Percentiles rank a stretch among this genome's conserved stretches.
phyloP scores from a whole-genome alignment of 2,888 invertebrate genomes.

The Polydrusus tereticollis region DNA sequence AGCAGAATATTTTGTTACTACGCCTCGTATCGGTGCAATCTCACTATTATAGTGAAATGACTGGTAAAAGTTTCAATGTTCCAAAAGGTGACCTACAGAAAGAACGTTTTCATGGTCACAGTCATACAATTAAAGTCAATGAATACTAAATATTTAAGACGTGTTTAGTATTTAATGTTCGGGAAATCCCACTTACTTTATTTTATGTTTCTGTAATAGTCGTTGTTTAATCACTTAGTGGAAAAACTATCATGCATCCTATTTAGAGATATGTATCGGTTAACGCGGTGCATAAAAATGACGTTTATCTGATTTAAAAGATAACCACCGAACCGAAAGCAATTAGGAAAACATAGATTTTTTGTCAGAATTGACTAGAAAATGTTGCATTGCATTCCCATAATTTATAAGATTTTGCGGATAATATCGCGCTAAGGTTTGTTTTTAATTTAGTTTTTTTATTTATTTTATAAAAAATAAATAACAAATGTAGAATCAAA shows the following conservation, averaged over 20 bases:
- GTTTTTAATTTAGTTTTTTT: too few species aligned
- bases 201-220: conserved; percentile 8
- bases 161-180: conserved; percentile 19
- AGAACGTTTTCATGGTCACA: conserved; percentile 44
- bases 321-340: too few species aligned
- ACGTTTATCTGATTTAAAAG: conserved; percentile 4
- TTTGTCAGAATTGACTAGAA: too few species aligned
- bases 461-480: too few species aligned
- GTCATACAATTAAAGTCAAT: conserved; percentile 25
- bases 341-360: too few species aligned
- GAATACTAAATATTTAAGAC: conserved; percentile 23
- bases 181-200: conserved; percentile 22
- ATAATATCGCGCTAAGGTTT: too few species aligned
- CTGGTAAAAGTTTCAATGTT: conserved; percentile 11
- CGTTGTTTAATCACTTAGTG: conserved; percentile 12
- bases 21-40: neutral
- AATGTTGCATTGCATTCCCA: too few species aligned
- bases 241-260: conserved; percentile 8
- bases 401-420: too few species aligned
- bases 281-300: neutral
- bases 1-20: neutral
- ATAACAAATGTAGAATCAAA: too few species aligned
- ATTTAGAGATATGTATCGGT: conserved; percentile 2
- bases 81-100: conserved; percentile 56
- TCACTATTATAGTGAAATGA: neutral